These are phyloP conservation scores for Myodes glareolus DNA, from an alignment of 2,113 vertebrate genomes.

Conservation along the genomic window DNA sequence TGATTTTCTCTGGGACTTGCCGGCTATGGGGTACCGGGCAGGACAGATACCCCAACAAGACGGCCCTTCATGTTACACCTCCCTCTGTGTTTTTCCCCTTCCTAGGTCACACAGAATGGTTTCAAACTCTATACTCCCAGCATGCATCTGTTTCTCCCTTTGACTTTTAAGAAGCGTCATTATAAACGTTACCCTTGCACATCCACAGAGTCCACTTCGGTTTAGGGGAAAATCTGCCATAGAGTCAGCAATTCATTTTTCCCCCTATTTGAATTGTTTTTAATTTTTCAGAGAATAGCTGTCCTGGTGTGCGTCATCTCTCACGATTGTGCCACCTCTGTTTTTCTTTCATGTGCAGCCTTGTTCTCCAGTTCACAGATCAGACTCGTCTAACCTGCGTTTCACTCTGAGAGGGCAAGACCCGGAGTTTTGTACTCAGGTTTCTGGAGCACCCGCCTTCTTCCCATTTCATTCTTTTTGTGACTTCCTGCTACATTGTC, in stretches of 20 bases:
- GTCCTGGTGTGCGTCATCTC: background rate
- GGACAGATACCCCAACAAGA: too few species aligned
- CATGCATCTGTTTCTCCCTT: background rate
- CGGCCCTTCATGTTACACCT: too few species aligned
- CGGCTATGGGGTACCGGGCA: too few species aligned
- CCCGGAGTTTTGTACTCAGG: background rate
- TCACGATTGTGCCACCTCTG: rapidly evolving
- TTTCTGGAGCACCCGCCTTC: background rate
- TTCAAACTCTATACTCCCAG: background rate
- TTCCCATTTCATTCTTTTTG: background rate
- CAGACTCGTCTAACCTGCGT: background rate
- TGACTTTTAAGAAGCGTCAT: background rate
- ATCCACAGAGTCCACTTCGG: background rate
- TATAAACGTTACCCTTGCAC: rapidly evolving
- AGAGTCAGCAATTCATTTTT: background rate
- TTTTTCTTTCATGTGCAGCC: background rate
- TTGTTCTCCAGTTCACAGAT: background rate
- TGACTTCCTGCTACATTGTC: too few species aligned
- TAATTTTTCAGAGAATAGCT: background rate
- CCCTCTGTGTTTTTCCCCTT: background rate
- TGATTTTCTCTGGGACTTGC: too few species aligned
- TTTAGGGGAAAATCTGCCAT: background rate
- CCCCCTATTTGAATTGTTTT: background rate
- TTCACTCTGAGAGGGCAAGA: background rate
- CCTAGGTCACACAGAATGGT: background rate